phyloP scores from a whole-genome alignment of 1,140 invertebrate species.

The Solenopsis invicta region DNA sequence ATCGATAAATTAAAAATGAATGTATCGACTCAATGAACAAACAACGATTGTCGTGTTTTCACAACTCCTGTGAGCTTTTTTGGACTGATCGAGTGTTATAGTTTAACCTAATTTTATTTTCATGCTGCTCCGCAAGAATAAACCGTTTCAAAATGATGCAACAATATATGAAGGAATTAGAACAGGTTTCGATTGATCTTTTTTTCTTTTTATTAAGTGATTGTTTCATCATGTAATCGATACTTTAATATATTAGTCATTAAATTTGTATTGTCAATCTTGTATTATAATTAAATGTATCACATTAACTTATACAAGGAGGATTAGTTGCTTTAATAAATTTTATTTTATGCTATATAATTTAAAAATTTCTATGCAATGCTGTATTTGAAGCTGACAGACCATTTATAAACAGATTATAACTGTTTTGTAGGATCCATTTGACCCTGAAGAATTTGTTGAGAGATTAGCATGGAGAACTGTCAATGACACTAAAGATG shows the following conservation, averaged over 20 bases:
- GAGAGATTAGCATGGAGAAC: slow-evolving; percentile 98
- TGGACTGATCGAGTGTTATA: not conserved
- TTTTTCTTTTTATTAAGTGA: not conserved
- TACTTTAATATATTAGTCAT: slow-evolving; percentile 59
- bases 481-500: slow-evolving; percentile 91
- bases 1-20: slow-evolving; percentile 10
- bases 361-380: not conserved
- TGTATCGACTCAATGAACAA: slow-evolving; percentile 38
- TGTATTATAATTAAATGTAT: not conserved
- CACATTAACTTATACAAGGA: not conserved
- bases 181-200: slow-evolving; percentile 88
- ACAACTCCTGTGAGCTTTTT: not conserved
- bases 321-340: not conserved
- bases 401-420: not conserved
- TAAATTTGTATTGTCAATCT: not conserved
- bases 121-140: not conserved
- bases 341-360: not conserved
- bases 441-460: slow-evolving; percentile 98
- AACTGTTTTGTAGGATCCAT: slow-evolving; percentile 92
- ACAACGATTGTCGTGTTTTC: not conserved
- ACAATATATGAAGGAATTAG: slow-evolving; percentile 94
- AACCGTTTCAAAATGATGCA: slow-evolving; percentile 91
- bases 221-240: not conserved
- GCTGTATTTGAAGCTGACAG: not conserved
- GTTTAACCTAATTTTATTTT: slow-evolving; percentile 32